These are phyloP conservation scores for Chlorops oryzae DNA, from an alignment of 1,140 invertebrate genomes.

Conservation along the genomic window DNA sequence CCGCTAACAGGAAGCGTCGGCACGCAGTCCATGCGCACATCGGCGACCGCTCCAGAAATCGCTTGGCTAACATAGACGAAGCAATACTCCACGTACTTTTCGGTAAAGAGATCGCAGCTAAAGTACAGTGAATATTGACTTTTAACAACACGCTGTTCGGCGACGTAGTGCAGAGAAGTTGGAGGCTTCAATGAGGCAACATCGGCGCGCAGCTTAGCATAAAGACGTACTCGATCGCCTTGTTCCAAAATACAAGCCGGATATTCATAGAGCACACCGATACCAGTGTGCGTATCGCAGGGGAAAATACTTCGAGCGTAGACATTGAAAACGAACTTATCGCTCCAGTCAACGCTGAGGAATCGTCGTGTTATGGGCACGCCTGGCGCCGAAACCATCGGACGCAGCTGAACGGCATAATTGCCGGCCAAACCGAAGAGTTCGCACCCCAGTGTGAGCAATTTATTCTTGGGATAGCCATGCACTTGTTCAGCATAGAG, in stretches of 20 bases:
- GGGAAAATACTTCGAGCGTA: constrained; percentile 73
- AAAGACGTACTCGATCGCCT: constrained; percentile 68
- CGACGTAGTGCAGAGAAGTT: constrained; percentile 58
- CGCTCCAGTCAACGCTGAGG: constrained; percentile 69
- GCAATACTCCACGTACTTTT: constrained; percentile 76
- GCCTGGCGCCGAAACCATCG: constrained; percentile 51
- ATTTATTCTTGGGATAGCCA: constrained; percentile 61
- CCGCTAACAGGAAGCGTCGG: constrained; percentile 71
- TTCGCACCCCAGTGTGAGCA: constrained; percentile 63
- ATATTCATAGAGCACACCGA: constrained; percentile 73
- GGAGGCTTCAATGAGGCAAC: constrained; percentile 59
- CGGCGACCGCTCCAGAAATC: constrained; percentile 70
- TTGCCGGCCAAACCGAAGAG: constrained; percentile 72
- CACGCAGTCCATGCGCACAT: constrained; percentile 73
- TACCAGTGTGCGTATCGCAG: constrained; percentile 61
- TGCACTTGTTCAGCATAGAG: constrained; percentile 62
- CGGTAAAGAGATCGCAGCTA: constrained; percentile 74
- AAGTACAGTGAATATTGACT: constrained; percentile 69
- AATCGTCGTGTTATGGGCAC: constrained; percentile 56
- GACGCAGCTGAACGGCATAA: constrained; percentile 62
- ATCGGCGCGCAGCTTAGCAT: constrained; percentile 60
- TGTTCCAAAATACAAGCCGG: constrained; percentile 68
- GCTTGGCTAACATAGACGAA: constrained; percentile 79
- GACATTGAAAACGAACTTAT: constrained; percentile 75
- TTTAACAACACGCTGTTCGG: constrained; percentile 55